Conservation (phyloP, 2,888 invertebrate genomes). For the Sarcophaga caerulescens region DNA sequence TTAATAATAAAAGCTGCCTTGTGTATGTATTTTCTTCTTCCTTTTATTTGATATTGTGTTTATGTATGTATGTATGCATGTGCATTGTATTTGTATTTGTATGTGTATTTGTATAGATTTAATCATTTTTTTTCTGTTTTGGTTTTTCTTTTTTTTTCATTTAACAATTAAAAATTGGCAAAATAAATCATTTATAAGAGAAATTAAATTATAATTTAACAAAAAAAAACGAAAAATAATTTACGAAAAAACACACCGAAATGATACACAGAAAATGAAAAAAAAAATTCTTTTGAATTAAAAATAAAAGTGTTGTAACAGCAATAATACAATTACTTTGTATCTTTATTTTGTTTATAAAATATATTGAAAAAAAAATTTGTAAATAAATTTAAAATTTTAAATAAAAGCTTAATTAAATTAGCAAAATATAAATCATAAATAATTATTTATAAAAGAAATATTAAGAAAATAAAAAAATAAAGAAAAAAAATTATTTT, state of each 20-base stretch:
- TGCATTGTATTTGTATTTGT: conserved; percentile 40
- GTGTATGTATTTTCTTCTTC: not conserved
- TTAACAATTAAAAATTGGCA: conserved; percentile 59
- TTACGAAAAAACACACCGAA: not conserved
- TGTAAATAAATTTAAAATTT: not conserved
- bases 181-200: conserved; percentile 57
- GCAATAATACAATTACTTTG: conserved; percentile 42
- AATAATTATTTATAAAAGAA: conserved; percentile 42
- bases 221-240: not conserved
- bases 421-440: not conserved
- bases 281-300: not conserved
- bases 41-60: not conserved
- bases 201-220: conserved; percentile 4
- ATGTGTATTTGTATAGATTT: conserved; percentile 69
- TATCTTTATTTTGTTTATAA: conserved; percentile 33
- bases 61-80: conserved; percentile 54
- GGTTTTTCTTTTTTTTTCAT: conserved; percentile 61
- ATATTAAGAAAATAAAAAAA: conserved; percentile 53
- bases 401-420: not conserved
- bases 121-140: not conserved
- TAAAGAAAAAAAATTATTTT: conserved; percentile 55
- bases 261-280: too few relatives aligned
- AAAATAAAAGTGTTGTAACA: not conserved
- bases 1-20: conserved; percentile 19
- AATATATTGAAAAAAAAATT: not conserved